Base-by-base conservation (phyloP, 2,113 vertebrate species). In the Pelecanoides urinatrix region DNA sequence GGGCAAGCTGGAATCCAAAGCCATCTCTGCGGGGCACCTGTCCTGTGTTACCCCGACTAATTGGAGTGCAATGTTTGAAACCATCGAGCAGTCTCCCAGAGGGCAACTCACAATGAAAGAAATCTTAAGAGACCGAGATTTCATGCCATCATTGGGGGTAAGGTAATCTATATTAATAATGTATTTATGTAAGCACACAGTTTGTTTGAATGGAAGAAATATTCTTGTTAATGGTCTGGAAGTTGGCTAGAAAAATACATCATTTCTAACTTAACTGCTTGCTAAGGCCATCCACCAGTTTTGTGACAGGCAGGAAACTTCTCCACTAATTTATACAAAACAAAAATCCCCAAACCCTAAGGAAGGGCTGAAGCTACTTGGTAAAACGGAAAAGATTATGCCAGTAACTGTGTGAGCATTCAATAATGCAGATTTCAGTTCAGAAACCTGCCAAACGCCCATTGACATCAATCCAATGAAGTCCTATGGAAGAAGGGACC, bases 61-160 rank as follows among this genome's bases (percentile, higher is more conserved):
- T 82, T 49, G 38, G 77, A 96, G 94, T 85, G 96, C 98, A 49
- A 6, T 96, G 52, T 98, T 98, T 97, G 97, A 97, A 94, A 90
- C 80, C 47, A 95, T 88, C 1, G 8, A 86, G 50, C 88, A 79
- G 58, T 66, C 95, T 70, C 92, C 78, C 58, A 91, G 86, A 93
- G 90, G 87, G 90, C 76, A 93, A 44, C 49, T 97, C 29, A 96
- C 94, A 61, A 29, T 97, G 50, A 94, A 93, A 75, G 92, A 96
- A 32, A 73, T 97, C 71, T 90, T 96, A 59, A 58, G 45, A 61
- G 58, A 68, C 4, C 36, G 77, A n/a, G 73, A 95, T 76, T 94
- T 95, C 30, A 92, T 90, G 92, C 91, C 80, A 27, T 84, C 47
- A 26, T 34, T 63, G 16, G 25, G 65, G 80, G 86, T 94, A 95